Evolutionary conservation across 92 coral and sea anemone species (phyloP), one percentile per base, ranked within the genome.

Genomic region (Isaurus tuberculatus): DNA sequence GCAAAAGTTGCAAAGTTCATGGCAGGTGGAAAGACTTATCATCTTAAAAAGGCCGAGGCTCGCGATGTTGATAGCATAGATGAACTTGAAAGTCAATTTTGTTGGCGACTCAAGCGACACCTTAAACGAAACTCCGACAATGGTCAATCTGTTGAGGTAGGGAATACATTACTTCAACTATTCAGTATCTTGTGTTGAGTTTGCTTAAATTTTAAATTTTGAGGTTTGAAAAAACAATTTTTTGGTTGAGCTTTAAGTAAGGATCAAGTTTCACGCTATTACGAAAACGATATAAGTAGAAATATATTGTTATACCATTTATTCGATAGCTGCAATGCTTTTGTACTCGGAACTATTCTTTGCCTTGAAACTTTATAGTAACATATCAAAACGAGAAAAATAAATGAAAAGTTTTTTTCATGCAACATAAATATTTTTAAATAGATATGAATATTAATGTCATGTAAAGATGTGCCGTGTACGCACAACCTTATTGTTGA

Each of bases 21-120:
- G 34, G 16, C 31, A 63, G 10, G 5, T 63, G 34, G 69, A 29
- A 63, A 63, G 5, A 63, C 33, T 15, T 63, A 63, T 63, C 69
- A 63, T 63, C 69, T 63, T 11, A 63, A 29, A 10, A 63, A 63
- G 34, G 33, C 69, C 2, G 69, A 63, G 27, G 69, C 69, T 63
- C 1, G 46, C 9, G 15, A 13, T 29, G 5, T 26, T 26, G 69
- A 11, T 26, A 29, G 69, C 69, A 10, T 26, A 15, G 69, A 63
- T 8, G 34, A 63, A 26, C 17, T 63, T 26, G 69, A 25, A 63
- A 26, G 33, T 27, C 34, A 0, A 63, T 10, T 26, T 63, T 63
- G 31, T 27, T 63, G 69, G 69, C 33, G 11, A 4, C 6, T 28
- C 20, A 63, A 29, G 34, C 69, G 34, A 63, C 33, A 13, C 10